phyloP scores from a whole-genome alignment of 2,113 vertebrate species.

The Strix uralensis region DNA sequence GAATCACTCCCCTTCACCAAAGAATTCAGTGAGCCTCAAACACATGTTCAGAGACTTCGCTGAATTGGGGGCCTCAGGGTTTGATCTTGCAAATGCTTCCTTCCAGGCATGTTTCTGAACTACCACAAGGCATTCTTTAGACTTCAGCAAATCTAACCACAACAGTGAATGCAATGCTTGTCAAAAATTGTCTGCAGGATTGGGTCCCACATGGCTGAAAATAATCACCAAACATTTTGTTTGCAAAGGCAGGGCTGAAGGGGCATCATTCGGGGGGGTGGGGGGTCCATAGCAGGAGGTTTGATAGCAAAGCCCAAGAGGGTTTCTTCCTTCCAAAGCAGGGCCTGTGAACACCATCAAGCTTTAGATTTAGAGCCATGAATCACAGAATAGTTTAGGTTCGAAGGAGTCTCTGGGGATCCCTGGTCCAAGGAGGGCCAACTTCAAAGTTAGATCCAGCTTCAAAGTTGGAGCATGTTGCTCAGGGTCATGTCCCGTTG shows the following conservation, averaged over 20 bases:
- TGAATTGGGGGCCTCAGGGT: constrained; percentile 39
- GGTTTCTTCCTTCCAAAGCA: neutral
- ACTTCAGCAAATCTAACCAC: constrained; percentile 52
- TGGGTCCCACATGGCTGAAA: neutral
- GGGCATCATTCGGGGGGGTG: accelerated
- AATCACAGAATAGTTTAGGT: constrained; percentile 25
- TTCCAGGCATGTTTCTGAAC: constrained; percentile 54
- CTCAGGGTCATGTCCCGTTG: constrained; percentile 5
- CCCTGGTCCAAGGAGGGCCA: neutral
- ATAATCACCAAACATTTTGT: neutral
- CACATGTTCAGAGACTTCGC: constrained; percentile 49
- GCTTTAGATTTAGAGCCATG: neutral
- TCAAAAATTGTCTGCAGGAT: constrained; percentile 45
- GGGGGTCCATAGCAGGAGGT: neutral
- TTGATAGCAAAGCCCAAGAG: neutral
- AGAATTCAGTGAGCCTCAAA: constrained; percentile 53
- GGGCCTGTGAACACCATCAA: neutral
- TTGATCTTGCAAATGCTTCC: constrained; percentile 48
- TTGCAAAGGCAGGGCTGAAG: neutral
- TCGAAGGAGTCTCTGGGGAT: neutral
- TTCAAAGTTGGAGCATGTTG: constrained; percentile 15
- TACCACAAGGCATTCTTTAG: constrained; percentile 56
- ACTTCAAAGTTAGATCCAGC: constrained; percentile 29
- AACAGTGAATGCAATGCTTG: constrained; percentile 4
- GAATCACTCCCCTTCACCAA: constrained; percentile 48